Conservation (phyloP, 2,797 vertebrate species). For the Melopsittacus undulatus region DNA sequence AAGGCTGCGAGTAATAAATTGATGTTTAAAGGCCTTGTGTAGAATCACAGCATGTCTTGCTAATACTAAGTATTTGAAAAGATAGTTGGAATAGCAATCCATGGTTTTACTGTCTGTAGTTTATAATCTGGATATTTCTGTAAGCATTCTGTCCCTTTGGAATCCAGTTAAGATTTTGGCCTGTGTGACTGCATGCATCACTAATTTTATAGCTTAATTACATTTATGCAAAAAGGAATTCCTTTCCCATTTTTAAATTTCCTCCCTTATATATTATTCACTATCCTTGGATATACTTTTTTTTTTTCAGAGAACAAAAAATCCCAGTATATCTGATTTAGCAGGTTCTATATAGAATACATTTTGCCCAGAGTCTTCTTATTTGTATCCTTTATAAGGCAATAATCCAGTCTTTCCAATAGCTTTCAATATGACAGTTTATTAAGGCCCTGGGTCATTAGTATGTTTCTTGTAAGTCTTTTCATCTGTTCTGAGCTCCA, state of each 20-base stretch:
- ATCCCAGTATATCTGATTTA: background rate
- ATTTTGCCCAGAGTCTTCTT: background rate
- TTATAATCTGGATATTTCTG: background rate
- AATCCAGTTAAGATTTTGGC: background rate
- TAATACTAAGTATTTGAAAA: background rate
- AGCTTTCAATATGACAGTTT: background rate
- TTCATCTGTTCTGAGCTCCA: background rate
- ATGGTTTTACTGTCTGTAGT: background rate
- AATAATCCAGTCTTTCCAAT: background rate
- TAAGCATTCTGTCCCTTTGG: background rate
- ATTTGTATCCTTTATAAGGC: background rate
- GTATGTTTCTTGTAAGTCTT: background rate
- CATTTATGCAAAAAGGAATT: background rate
- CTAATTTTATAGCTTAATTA: background rate
- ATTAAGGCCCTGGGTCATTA: background rate
- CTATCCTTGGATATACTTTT: background rate
- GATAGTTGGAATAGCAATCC: background rate
- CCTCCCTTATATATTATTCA: background rate
- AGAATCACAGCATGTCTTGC: background rate
- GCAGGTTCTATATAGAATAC: background rate
- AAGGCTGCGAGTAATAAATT: background rate
- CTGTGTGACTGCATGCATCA: background rate
- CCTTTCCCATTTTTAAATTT: background rate
- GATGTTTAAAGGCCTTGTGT: background rate
- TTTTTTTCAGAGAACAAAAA: background rate